Base-by-base conservation (phyloP, 2,113 vertebrate species). In the Loxodonta africana region DNA sequence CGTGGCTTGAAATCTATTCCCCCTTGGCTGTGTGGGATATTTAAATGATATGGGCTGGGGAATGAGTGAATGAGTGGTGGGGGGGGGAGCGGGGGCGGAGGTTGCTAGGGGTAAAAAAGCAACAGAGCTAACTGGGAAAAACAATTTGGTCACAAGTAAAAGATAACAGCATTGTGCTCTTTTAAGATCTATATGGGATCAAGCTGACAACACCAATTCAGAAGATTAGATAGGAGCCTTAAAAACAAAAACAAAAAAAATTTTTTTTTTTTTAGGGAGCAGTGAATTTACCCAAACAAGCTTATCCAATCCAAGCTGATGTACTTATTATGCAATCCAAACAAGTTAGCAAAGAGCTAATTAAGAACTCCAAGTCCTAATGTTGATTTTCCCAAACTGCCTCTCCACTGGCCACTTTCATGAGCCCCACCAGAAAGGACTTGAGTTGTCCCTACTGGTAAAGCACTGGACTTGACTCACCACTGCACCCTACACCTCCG, bases 21-120 rank as follows among this genome's bases (percentile, higher is more conserved):
- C 85, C 69, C 15, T n/a, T 17, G 96, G 46, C 73, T 74, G 26
- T 26, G 53, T 48, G 14, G 57, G 65, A n/a, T 65, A 63, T 87
- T 73, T 92, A 46, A 96, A 85, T 9, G n/a, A n/a, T 0, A 0
- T 7, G 48, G 94, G 95, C 0, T 71, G 0, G 4, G 0, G 0
- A 26, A 88, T 1, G 37, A 14, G n/a, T 53, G 62, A 1, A 25
- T 28, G 33, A 33, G 48, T 37, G 21, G 30, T n/a, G 51, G 18
- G n/a, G 0, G 0, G 11, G 28, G 46, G 63, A n/a, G 0, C 0
- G 0, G 3, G 0, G 0, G 33, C 41, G 3, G 9, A 2, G 3
- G 46, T 11, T 46, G 9, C 8, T 14, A 14, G 46, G 5, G 69
- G 60, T 73, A 94, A 57, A 93, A 96, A 90, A 96, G 62, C 69